A percentile compares a stretch with the other conserved stretches of the same genome.
phyloP scores from a whole-genome alignment of 2,888 invertebrate genomes.

The Allygus modestus region DNA sequence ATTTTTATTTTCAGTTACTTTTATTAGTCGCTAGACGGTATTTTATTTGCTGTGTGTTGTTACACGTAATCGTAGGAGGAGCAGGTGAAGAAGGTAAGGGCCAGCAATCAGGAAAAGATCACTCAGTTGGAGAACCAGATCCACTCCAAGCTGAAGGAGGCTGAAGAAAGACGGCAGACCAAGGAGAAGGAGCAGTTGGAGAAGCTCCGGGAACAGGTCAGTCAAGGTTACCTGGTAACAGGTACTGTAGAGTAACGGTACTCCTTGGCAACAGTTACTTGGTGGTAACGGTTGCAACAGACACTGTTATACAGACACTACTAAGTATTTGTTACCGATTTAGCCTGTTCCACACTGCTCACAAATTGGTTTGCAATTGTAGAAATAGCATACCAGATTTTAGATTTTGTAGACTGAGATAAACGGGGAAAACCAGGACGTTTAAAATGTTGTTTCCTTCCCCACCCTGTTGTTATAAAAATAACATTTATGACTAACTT shows the following conservation, averaged over 20 bases:
- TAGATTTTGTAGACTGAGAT: no score
- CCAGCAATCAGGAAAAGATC: constrained; percentile 82
- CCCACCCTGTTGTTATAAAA: no score
- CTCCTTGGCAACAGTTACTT: background rate
- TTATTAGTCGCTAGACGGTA: no score
- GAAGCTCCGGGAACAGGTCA: constrained; percentile 84
- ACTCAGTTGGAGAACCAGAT: constrained; percentile 84
- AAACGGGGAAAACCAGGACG: no score
- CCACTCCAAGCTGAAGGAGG: constrained; percentile 82
- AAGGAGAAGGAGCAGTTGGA: constrained; percentile 88
- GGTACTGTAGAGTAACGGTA: constrained; percentile 68
- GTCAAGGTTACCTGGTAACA: constrained; percentile 77
- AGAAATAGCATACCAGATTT: no score
- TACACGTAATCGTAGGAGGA: constrained; percentile 80
- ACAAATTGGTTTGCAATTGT: no score
- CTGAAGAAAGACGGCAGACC: constrained; percentile 84
- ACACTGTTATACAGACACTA: no score
- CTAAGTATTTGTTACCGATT: no score
- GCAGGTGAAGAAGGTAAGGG: constrained; percentile 84
- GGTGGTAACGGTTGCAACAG: background rate
- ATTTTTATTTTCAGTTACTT: background rate
- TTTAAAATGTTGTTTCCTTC: no score
- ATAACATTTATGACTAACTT: no score
- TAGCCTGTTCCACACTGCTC: no score
- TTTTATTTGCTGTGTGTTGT: constrained; percentile 67